Evolutionary conservation across 1,140 invertebrate genomes (phyloP), one percentile per base, ranked within the genome.

Genomic region (Plutomurus gul): DNA sequence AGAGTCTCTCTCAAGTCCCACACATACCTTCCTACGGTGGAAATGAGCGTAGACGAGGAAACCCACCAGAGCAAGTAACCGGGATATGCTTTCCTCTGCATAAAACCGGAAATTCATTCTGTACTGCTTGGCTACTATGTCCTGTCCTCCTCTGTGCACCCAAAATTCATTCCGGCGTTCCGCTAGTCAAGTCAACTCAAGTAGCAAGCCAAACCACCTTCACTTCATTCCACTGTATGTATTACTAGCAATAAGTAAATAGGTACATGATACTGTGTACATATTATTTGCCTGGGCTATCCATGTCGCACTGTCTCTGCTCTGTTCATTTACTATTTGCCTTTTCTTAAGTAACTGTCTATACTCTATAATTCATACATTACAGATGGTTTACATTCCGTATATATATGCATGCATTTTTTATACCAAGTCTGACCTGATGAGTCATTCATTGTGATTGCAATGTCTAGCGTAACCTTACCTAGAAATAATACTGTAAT

Each of bases 61-160:
- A 65, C 56, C 36, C 56, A 65, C 10, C 56, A 65, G 56, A 65
- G 56, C 56, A 65, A 65, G 56, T 36, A 36, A 65, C 56, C 56
- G 56, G 56, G 56, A 65, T 65, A 65, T 65, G 56, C 56, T 30
- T 30, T 65, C 18, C 46, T 49, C n/a, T n/a, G 30, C 56, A 65
- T 65, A 65, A 65, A 65, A 65, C 56, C 56, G 56, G 56, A 65
- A 65, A 65, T 65, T 65, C 56, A 65, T 65, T 65, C 56, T 65
- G 27, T 27, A 33, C 22, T 65, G 56, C 56, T 33, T 13, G 56
- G 36, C 56, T 36, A 65, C 25, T 65, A 33, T 65, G 56, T 65
- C 56, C 56, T 65, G 56, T 51, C 47, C 20, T 51, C 2, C 10
- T 20, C n/a, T 47, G 43, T 65, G 56, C 56, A 65, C 56, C 56